Evolutionary conservation across 1,140 invertebrate species (phyloP).

Genomic region (Delia radicum): DNA sequence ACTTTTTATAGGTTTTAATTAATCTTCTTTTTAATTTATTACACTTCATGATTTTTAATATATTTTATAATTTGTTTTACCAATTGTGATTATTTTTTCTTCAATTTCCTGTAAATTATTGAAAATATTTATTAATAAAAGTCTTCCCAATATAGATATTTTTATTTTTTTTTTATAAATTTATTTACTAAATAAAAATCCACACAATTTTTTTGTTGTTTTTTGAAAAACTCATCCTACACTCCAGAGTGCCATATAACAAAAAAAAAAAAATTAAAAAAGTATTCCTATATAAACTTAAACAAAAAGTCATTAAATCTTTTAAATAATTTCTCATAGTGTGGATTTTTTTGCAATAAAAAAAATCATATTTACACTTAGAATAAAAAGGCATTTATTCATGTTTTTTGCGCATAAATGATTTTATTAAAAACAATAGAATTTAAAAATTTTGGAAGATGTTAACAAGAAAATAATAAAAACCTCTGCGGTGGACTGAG

Average conservation of each 20-base stretch:
- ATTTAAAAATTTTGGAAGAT: no score
- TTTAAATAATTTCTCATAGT: neutral
- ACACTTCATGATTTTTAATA: neutral
- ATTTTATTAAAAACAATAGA: no score
- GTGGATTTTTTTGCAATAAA: neutral
- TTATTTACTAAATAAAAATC: neutral
- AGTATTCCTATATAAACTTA: neutral
- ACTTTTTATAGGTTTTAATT: neutral
- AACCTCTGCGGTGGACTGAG: no score
- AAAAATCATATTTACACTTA: neutral
- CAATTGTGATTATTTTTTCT: conserved; percentile 9
- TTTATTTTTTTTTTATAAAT: no score
- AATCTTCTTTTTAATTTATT: neutral
- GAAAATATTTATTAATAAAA: neutral
- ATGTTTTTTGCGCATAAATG: no score
- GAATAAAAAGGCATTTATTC: neutral
- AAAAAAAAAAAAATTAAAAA: neutral
- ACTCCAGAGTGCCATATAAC: conserved; percentile 7
- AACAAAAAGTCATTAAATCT: neutral
- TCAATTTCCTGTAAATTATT: neutral
- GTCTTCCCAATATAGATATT: neutral
- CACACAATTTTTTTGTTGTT: neutral
- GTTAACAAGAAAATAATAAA: no score
- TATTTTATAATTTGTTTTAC: neutral
- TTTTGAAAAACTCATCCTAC: neutral